phyloP scores from a whole-genome alignment of 2,888 invertebrate species.

The Napeogenes sylphis region DNA sequence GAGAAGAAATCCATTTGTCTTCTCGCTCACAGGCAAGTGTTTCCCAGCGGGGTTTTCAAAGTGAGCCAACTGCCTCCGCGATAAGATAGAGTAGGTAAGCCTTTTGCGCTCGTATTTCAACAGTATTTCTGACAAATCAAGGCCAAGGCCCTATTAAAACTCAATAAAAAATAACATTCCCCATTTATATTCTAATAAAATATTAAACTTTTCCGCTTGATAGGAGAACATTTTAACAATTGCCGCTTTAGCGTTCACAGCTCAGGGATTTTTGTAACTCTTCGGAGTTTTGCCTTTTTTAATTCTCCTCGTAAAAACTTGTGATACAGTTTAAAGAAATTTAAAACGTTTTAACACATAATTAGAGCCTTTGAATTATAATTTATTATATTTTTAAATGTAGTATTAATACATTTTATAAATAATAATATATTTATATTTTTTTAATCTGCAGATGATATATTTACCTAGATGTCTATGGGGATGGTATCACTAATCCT shows the following conservation, averaged over 20 bases:
- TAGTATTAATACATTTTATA: no score
- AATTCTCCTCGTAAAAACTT: not conserved
- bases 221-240: not conserved
- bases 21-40: constrained; percentile 53
- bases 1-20: constrained; percentile 62
- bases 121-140: constrained; percentile 48
- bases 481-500: no score
- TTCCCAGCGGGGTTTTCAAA: constrained; percentile 62
- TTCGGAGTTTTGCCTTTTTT: no score
- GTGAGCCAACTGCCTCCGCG: constrained; percentile 58
- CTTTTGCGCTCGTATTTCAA: constrained; percentile 62
- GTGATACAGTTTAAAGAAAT: not conserved
- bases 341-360: not conserved
- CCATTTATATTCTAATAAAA: not conserved
- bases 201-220: constrained; percentile 1
- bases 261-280: not conserved
- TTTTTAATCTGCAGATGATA: no score
- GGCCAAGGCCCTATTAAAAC: constrained; percentile 30
- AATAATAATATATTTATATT: no score
- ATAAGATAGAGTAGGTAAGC: constrained; percentile 64
- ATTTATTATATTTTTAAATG: no score
- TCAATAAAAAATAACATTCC: constrained; percentile 16
- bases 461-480: no score
- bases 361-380: no score
- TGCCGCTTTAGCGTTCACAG: constrained; percentile 3